Percentiles rank a stretch among this genome's conserved stretches.
Evolutionary conservation across 2,797 vertebrate genomes (phyloP).

Genomic region (Ataeniobius toweri): DNA sequence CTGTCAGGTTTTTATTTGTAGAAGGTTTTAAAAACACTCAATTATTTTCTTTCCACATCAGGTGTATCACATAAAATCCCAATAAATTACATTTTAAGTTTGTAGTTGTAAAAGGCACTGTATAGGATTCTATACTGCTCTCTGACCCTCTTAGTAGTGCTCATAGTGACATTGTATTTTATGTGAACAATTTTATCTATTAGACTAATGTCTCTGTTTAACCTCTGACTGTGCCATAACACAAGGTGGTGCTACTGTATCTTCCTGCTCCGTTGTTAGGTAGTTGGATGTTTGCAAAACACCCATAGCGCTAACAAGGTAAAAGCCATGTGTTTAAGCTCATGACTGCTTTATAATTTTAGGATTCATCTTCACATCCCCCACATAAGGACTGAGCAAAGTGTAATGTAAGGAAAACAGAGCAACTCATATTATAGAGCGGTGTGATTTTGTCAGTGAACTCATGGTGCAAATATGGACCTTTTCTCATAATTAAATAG

Average conservation of each 20-base stretch:
- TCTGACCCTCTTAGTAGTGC: not conserved
- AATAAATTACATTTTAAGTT: not conserved
- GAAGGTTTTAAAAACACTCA: not conserved
- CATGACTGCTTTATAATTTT: conserved; percentile 51
- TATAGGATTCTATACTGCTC: not conserved
- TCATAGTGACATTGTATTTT: conserved; percentile 1
- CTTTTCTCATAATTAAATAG: conserved; percentile 51
- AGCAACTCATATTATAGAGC: conserved; percentile 20
- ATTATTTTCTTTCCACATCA: not conserved
- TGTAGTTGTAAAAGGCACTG: not conserved
- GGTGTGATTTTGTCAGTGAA: conserved; percentile 36
- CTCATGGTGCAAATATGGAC: conserved; percentile 33
- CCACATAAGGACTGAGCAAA: conserved; percentile 42
- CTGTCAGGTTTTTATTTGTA: too few species aligned
- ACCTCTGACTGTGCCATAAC: conserved; percentile 63
- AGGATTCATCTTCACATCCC: conserved; percentile 49
- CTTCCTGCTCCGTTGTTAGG: conserved; percentile 49
- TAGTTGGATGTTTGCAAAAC: conserved; percentile 21
- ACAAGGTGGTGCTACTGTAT: conserved; percentile 81
- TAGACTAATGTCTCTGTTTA: conserved; percentile 30
- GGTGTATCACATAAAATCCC: not conserved
- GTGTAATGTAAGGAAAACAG: conserved; percentile 18
- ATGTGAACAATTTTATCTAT: not conserved
- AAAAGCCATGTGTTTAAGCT: conserved; percentile 57
- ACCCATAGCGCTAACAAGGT: conserved; percentile 45